A percentile compares a stretch with the other conserved stretches of the same genome.
phyloP scores from a whole-genome alignment of 2,797 vertebrate species.

The Sebastes miniatus region DNA sequence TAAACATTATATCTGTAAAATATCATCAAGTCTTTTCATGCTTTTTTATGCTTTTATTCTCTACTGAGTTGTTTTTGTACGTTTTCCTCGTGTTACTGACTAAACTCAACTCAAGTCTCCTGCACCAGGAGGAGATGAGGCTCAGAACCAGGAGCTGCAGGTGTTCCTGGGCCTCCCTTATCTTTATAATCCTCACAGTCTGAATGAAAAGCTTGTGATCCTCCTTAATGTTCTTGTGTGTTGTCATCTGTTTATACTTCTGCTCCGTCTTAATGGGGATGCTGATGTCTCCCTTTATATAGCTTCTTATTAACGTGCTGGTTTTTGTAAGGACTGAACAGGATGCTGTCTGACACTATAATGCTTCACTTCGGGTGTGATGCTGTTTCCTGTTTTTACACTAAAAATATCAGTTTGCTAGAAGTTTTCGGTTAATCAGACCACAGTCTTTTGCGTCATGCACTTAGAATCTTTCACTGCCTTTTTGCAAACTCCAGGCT shows the following conservation, averaged over 20 bases:
- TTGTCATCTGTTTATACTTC: constrained; percentile 93
- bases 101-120: constrained; percentile 52
- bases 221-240: constrained; percentile 91
- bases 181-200: constrained; percentile 92
- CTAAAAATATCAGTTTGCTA: constrained; percentile 13
- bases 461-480: constrained; percentile 47
- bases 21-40: neutral
- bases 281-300: constrained; percentile 83
- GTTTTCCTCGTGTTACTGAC: neutral
- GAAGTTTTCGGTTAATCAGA: constrained; percentile 19
- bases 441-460: constrained; percentile 39
- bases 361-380: neutral
- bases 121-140: constrained; percentile 79
- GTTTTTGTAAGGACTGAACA: neutral
- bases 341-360: neutral
- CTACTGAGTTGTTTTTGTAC: neutral
- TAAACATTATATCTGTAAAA: neutral
- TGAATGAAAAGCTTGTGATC: constrained; percentile 89
- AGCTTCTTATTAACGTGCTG: constrained; percentile 81
- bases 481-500: constrained; percentile 58
- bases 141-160: constrained; percentile 89
- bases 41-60: neutral
- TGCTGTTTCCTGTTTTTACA: neutral
- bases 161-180: constrained; percentile 89
- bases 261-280: constrained; percentile 92